Percentiles rank a stretch among this genome's conserved stretches.
Conservation (phyloP, 2,113 vertebrate species). For the Thunnus maccoyii region DNA sequence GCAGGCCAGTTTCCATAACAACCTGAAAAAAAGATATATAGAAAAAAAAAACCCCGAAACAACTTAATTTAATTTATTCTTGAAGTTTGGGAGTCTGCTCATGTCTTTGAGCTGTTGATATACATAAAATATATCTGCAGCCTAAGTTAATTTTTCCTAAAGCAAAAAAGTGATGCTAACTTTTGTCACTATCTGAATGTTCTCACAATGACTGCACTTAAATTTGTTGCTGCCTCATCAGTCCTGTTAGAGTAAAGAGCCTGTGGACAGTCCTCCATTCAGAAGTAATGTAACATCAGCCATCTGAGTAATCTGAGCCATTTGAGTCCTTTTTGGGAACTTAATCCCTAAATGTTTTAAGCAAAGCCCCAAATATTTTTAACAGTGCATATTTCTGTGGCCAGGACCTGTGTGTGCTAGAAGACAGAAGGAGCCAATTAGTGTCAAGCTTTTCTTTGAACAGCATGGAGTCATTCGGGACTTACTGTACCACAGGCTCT, state of each 20-base stretch:
- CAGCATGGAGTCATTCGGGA: conserved; percentile 2
- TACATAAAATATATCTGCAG: conserved; percentile 8
- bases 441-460: conserved; percentile 16
- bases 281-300: conserved; percentile 12
- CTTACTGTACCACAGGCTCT: neutral
- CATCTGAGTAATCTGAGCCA: neutral
- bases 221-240: neutral
- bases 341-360: neutral
- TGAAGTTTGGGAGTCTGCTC: conserved; percentile 47
- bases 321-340: neutral
- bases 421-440: conserved; percentile 31
- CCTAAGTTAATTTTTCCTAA: neutral
- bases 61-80: conserved; percentile 58
- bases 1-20: conserved; percentile 77
- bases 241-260: neutral
- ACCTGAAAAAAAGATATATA: conserved; percentile 37
- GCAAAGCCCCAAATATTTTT: neutral
- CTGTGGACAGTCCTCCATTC: neutral
- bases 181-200: neutral
- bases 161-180: neutral
- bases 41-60: conserved; percentile 13
- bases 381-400: neutral
- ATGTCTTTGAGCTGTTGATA: conserved; percentile 23
- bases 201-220: neutral
- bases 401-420: conserved; percentile 17